A percentile compares a stretch with the other conserved stretches of the same genome.
Conservation (phyloP, 1,140 invertebrate species). For the Drosophila tropicalis region DNA sequence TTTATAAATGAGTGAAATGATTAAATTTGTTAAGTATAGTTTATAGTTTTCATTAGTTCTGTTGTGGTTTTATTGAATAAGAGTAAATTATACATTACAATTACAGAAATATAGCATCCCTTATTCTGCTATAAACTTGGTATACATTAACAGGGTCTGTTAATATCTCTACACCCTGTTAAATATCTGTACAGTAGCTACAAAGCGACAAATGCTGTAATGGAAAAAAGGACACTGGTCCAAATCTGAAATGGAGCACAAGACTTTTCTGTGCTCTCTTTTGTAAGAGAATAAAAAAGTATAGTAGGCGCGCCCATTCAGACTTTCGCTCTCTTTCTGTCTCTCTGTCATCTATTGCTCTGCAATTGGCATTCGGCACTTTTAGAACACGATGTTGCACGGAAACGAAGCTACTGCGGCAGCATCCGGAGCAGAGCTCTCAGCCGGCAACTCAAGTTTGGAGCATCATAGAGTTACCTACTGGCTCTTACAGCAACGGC, state of each 20-base stretch:
- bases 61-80: no score
- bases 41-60: no score
- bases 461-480: constrained; percentile 59
- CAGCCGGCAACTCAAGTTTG: constrained; percentile 28
- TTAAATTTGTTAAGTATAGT: no score
- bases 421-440: constrained; percentile 8
- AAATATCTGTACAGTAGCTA: constrained; percentile 48
- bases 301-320: constrained; percentile 55
- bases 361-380: constrained; percentile 1
- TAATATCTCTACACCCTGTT: constrained; percentile 57
- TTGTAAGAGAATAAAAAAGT: constrained; percentile 3
- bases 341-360: constrained; percentile 15
- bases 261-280: background rate
- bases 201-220: constrained; percentile 54
- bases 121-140: constrained; percentile 1
- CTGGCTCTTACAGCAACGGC: constrained; percentile 15
- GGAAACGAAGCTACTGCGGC: constrained; percentile 35
- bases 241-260: constrained; percentile 4
- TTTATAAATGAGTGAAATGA: no score
- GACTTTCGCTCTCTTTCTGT: background rate
- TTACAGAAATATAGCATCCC: background rate
- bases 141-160: background rate
- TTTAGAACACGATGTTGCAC: background rate
- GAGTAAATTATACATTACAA: no score
- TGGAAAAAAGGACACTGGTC: constrained; percentile 3